These are phyloP conservation scores for Hypothenemus hampei DNA, from an alignment of 1,140 invertebrate species.

Conservation along the genomic window DNA sequence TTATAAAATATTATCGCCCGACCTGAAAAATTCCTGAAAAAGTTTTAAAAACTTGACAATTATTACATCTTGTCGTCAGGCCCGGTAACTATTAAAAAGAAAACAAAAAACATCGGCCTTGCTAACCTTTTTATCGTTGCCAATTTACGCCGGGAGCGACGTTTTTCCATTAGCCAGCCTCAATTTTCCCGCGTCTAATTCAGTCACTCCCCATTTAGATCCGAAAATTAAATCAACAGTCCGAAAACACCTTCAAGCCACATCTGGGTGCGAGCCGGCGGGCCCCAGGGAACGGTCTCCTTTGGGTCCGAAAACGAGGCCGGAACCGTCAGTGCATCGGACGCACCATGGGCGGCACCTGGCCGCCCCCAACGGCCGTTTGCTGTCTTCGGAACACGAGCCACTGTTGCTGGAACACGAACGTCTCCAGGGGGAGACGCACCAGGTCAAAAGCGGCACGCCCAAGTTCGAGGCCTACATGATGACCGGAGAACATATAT, in stretches of 20 bases:
- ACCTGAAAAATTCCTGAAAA: no score
- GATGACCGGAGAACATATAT: conserved; percentile 95
- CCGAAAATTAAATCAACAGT: conserved; percentile 78
- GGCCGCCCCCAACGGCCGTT: conserved; percentile 48
- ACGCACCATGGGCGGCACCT: conserved; percentile 29
- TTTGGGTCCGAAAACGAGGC: background rate
- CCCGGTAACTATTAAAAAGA: no score
- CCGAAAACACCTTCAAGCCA: conserved; percentile 63
- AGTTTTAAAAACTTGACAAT: no score
- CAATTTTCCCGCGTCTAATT: no score
- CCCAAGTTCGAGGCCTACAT: conserved; percentile 84
- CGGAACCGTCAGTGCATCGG: conserved; percentile 34
- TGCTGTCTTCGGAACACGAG: conserved; percentile 38
- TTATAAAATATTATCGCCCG: no score
- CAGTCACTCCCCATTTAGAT: conserved; percentile 62
- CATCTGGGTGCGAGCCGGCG: conserved; percentile 34
- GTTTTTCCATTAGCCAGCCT: no score
- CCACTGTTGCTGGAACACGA: conserved; percentile 42
- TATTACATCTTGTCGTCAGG: no score
- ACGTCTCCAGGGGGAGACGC: conserved; percentile 52
- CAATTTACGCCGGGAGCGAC: no score
- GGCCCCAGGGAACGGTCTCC: conserved; percentile 1
- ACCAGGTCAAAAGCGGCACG: conserved; percentile 39
- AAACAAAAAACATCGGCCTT: no score
- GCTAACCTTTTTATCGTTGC: no score